Conservation (phyloP, 2,888 invertebrate genomes). For the Panzeria rudis region DNA sequence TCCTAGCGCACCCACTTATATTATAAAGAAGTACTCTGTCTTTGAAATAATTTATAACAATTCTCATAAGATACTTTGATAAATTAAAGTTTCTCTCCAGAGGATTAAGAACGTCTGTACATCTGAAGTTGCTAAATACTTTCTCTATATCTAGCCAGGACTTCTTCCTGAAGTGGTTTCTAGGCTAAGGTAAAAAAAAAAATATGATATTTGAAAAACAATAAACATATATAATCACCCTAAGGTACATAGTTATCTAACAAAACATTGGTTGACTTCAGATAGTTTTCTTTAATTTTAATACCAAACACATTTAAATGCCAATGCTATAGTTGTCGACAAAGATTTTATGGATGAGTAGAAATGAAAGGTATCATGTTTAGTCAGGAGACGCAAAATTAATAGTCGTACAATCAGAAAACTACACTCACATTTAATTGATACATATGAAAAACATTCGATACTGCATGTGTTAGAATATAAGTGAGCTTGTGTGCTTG, state of each 20-base stretch:
- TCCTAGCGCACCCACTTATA: no score
- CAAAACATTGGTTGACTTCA: constrained; percentile 46
- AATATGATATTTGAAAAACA: no score
- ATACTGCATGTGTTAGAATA: not conserved
- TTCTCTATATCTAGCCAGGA: no score
- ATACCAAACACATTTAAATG: not conserved
- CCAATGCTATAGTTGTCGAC: constrained; percentile 5
- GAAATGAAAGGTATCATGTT: constrained; percentile 9
- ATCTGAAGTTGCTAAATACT: no score
- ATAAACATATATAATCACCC: no score
- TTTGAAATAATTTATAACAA: no score
- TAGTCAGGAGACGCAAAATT: constrained; percentile 34
- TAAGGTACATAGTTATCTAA: constrained; percentile 41
- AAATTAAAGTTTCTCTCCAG: no score
- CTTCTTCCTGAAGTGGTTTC: no score
- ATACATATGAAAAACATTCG: not conserved
- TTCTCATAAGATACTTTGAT: no score
- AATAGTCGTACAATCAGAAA: constrained; percentile 19
- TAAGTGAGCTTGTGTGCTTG: not conserved
- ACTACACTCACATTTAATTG: not conserved
- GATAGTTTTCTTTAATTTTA: constrained; percentile 42
- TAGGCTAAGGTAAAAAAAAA: no score
- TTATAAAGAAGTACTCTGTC: no score
- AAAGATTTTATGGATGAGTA: not conserved
- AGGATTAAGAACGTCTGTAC: no score